phyloP scores from a whole-genome alignment of 2,888 invertebrate genomes.

The Scaptomyza polygonia region DNA sequence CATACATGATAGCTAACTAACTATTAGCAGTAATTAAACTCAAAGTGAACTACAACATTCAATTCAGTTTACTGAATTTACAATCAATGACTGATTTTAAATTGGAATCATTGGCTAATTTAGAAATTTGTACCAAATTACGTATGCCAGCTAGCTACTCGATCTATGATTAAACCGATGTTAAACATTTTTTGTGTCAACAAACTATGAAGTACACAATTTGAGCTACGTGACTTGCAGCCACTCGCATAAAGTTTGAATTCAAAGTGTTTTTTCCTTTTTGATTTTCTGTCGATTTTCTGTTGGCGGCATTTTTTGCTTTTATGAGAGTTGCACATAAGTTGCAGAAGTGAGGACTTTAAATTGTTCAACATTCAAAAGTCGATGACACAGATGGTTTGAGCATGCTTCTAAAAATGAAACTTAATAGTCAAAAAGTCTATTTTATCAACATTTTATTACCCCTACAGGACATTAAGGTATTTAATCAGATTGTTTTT shows the following conservation, averaged over 20 bases:
- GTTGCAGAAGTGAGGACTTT: not conserved
- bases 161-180: constrained; percentile 7
- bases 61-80: not conserved
- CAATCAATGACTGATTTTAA: not conserved
- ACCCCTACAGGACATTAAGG: no score
- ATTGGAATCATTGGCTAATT: constrained; percentile 11
- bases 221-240: constrained; percentile 32
- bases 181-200: constrained; percentile 2
- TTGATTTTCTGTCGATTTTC: constrained; percentile 42
- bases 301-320: constrained; percentile 40
- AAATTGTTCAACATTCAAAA: not conserved
- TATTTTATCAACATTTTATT: no score
- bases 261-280: not conserved
- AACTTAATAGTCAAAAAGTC: no score
- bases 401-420: no score
- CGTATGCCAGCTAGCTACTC: not conserved
- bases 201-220: constrained; percentile 30
- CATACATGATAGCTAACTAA: no score
- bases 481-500: no score
- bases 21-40: not conserved
- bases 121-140: constrained; percentile 6
- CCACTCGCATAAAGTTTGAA: not conserved
- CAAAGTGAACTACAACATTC: not conserved
- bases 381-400: no score
- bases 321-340: constrained; percentile 3